Evolutionary conservation across 2,113 vertebrate genomes (phyloP).

Genomic region (Bubo bubo): DNA sequence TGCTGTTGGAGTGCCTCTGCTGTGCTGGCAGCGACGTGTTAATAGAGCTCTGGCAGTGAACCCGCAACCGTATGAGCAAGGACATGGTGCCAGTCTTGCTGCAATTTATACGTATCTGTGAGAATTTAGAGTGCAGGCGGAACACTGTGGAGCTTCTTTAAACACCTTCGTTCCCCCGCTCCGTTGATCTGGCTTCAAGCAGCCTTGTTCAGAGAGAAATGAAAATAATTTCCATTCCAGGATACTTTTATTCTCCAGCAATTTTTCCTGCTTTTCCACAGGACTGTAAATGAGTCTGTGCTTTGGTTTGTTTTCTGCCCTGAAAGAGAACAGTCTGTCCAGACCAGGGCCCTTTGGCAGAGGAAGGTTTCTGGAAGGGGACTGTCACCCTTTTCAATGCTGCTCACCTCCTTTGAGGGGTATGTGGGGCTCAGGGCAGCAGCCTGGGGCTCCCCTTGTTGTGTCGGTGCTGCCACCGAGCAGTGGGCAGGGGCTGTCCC

Average conservation of each 20-base stretch:
- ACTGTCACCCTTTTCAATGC: not conserved
- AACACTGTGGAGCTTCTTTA: not conserved
- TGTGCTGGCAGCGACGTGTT: not conserved
- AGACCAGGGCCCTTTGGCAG: not conserved
- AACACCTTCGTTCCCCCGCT: not conserved
- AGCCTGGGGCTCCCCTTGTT: not conserved
- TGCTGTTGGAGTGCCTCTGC: not conserved
- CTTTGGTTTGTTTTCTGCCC: not conserved
- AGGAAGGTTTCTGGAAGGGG: not conserved
- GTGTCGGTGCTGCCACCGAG: accelerated
- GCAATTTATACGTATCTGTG: not conserved
- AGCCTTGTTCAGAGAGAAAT: not conserved
- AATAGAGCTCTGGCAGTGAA: not conserved
- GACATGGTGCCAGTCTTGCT: not conserved
- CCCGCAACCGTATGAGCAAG: accelerated
- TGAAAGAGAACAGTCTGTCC: not conserved
- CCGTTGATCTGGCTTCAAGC: not conserved
- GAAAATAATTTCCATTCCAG: not conserved
- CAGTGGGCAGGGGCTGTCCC: not conserved
- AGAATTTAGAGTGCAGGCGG: not conserved
- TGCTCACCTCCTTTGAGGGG: not conserved
- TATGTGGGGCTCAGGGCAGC: not conserved
- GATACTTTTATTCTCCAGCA: not conserved
- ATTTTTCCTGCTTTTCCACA: not conserved
- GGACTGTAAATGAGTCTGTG: not conserved